Conservation (phyloP, 2,113 vertebrate genomes). For the Diadophis punctatus region DNA sequence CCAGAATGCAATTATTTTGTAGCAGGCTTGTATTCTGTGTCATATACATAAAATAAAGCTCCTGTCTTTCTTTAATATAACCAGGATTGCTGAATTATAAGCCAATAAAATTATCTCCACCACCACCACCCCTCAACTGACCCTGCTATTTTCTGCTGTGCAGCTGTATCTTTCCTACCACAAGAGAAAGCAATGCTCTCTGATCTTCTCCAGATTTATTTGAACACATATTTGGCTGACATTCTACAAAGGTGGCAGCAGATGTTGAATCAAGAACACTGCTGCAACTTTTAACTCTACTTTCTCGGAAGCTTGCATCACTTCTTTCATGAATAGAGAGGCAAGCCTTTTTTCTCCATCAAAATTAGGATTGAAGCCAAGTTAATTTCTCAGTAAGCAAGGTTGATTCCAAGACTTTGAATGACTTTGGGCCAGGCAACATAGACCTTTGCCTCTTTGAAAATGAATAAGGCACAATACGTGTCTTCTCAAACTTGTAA, state of each 20-base stretch:
- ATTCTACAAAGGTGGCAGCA: slow-evolving; percentile 9
- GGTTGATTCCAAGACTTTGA: background rate
- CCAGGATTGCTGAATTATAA: slow-evolving; percentile 4
- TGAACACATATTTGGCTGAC: background rate
- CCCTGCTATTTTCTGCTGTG: background rate
- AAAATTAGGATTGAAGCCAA: background rate
- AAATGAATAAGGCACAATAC: background rate
- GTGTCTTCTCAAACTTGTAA: background rate
- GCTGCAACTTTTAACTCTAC: background rate
- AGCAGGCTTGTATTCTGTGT: background rate
- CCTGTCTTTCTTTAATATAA: background rate
- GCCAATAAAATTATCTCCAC: background rate
- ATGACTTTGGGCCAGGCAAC: background rate
- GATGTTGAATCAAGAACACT: background rate
- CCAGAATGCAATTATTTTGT: background rate
- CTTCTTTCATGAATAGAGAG: background rate
- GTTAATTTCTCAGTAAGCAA: background rate
- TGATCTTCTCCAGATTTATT: slow-evolving; percentile 12
- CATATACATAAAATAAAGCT: background rate
- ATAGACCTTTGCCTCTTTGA: background rate
- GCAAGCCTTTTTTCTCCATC: background rate
- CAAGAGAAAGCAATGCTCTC: slow-evolving; percentile 6
- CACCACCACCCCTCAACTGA: too few species aligned
- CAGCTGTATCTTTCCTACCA: slow-evolving; percentile 17
- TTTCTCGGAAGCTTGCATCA: background rate